These are phyloP conservation scores for Variabilichromis moorii DNA, from an alignment of 2,113 vertebrate species.

Conservation along the genomic window DNA sequence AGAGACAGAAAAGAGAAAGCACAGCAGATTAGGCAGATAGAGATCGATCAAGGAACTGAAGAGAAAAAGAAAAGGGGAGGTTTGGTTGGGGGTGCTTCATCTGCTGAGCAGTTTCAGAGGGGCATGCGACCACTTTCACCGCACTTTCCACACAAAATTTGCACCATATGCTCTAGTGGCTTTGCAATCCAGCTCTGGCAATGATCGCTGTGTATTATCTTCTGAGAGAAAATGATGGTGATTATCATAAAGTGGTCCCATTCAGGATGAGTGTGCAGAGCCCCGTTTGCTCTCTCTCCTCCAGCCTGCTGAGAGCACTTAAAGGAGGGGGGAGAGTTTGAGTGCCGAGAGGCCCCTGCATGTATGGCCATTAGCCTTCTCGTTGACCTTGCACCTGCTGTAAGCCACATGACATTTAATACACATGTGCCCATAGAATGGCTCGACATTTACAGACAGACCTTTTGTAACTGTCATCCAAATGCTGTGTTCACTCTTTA, in stretches of 20 bases:
- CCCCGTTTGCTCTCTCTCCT: background rate
- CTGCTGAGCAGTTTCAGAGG: constrained; percentile 22
- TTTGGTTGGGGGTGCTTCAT: background rate
- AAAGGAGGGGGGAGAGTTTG: background rate
- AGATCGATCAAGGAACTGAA: background rate
- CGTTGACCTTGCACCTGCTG: constrained; percentile 56
- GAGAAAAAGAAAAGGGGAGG: background rate
- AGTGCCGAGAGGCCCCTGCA: constrained; percentile 10
- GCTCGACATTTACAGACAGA: background rate
- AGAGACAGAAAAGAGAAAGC: background rate
- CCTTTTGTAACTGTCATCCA: background rate
- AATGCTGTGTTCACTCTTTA: background rate
- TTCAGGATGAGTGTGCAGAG: constrained; percentile 44
- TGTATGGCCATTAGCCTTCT: constrained; percentile 46
- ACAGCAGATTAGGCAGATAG: background rate
- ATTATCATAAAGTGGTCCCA: constrained; percentile 73
- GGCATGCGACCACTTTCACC: constrained; percentile 43
- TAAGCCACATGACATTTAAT: constrained; percentile 19
- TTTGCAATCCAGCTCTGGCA: constrained; percentile 55
- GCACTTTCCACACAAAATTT: constrained; percentile 40
- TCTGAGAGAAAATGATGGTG: constrained; percentile 62
- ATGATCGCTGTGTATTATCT: constrained; percentile 46
- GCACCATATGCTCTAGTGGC: constrained; percentile 57
- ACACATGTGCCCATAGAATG: constrained; percentile 11
- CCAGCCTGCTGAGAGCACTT: constrained; percentile 41